Evolutionary conservation across 1,140 invertebrate species (phyloP), one percentile per base, ranked within the genome.

Genomic region (Tetragnatha versicolor): DNA sequence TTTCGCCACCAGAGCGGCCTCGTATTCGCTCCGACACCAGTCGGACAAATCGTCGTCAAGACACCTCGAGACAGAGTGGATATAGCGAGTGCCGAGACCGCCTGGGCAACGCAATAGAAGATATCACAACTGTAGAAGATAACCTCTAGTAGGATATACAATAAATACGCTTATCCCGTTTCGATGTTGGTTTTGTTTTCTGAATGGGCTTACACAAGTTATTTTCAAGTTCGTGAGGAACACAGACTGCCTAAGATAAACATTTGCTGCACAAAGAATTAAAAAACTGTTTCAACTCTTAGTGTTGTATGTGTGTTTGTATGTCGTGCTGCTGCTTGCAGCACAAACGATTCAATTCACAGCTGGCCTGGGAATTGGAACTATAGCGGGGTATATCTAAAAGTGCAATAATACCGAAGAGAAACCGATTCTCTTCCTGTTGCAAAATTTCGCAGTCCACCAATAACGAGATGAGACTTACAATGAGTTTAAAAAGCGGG

Each of bases 291-390:
- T 69, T 53, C 22, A 69, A 69, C 47, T 53, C 66, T 69, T 53
- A 53, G 49, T 69, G 66, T 69, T 53, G 66, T 69, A 29, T 69
- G 66, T 53, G 25, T 69, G 66, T 53, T 51, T 69, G 66, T 69
- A 49, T 69, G 45, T 17, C 31, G 27, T 29, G 49, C 45, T n/a
- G n/a, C n/a, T n/a, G n/a, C n/a, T 25, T 7, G 2, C 51, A 49
- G 33, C 42, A 49, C 29, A 10, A n/a, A 27, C 37, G 45, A 12
- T 55, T 70, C 69, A 73, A 73, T 73, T 73, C 69, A 60, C 51
- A 73, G 69, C 69, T 73, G 69, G 69, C 51, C 69, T 73, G 69
- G n/a, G 69, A 73, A 73, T 73, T 73, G 69, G 29, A 42, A 29
- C 12, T 10, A 25, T 10, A 73, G 33, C 31, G 37, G 12, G 25